Evolutionary conservation across 2,888 invertebrate genomes (phyloP).

Genomic region (Eulithis testata): DNA sequence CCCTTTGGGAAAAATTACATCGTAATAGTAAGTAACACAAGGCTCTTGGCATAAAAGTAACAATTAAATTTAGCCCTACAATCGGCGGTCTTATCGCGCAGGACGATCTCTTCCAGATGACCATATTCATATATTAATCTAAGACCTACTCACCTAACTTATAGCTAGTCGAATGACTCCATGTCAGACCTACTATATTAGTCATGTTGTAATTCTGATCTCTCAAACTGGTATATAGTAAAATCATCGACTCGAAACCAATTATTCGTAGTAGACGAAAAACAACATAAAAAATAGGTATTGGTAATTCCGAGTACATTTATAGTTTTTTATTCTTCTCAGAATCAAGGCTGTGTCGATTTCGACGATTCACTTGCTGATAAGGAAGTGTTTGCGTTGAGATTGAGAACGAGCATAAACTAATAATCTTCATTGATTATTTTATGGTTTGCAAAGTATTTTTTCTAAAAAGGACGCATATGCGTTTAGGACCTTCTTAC

Average conservation of each 20-base stretch:
- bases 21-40: no score
- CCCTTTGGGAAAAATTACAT: no score
- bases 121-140: no score
- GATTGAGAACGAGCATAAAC: not conserved
- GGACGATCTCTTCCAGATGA: no score
- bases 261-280: constrained; percentile 13
- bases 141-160: no score
- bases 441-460: no score
- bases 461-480: no score
- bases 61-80: no score
- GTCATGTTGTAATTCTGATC: not conserved
- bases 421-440: no score
- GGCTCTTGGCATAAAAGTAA: no score
- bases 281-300: constrained; percentile 28
- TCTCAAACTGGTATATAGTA: constrained; percentile 13
- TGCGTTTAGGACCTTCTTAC: no score
- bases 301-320: constrained; percentile 21
- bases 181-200: not conserved
- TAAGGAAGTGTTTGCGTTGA: constrained; percentile 30
- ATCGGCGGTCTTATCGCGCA: no score
- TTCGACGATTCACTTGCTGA: constrained; percentile 18
- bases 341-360: constrained; percentile 33
- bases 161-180: not conserved
- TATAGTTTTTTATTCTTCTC: constrained; percentile 32
- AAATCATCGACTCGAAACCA: constrained; percentile 11